Conservation (phyloP, 2,888 invertebrate species). For the Dyspetes luteomarginatus region DNA sequence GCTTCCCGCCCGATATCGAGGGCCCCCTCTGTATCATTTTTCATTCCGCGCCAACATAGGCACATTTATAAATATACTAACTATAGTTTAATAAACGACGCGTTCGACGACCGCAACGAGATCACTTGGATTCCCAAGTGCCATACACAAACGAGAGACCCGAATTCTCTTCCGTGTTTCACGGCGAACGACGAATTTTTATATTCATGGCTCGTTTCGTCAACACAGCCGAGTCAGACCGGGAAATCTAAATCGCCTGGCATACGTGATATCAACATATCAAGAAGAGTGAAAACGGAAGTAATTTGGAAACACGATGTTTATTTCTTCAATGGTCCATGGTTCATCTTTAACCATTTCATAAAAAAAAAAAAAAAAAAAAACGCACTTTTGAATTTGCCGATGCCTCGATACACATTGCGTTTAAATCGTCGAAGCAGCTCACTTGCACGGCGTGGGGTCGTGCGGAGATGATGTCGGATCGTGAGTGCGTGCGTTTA, state of each 20-base stretch:
- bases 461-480: conserved; percentile 43
- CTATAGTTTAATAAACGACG: conserved; percentile 35
- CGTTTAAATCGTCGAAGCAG: not conserved
- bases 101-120: conserved; percentile 30
- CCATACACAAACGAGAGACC: not conserved
- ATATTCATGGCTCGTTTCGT: conserved; percentile 30
- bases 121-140: conserved; percentile 4
- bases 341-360: too few species aligned
- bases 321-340: not conserved
- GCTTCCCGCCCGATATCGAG: conserved; percentile 44
- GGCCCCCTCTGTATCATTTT: conserved; percentile 31
- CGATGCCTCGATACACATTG: not conserved
- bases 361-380: too few species aligned
- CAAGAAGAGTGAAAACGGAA: not conserved
- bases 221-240: conserved; percentile 11
- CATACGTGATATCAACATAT: not conserved
- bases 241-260: not conserved
- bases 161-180: too few species aligned
- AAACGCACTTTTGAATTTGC: too few species aligned
- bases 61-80: conserved; percentile 34
- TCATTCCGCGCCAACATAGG: conserved; percentile 32
- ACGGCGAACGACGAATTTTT: conserved; percentile 2
- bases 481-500: conserved; percentile 39
- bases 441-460: not conserved
- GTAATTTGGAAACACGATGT: not conserved